Conservation (phyloP, 2,888 invertebrate genomes). For the Lepidonotus clava region DNA sequence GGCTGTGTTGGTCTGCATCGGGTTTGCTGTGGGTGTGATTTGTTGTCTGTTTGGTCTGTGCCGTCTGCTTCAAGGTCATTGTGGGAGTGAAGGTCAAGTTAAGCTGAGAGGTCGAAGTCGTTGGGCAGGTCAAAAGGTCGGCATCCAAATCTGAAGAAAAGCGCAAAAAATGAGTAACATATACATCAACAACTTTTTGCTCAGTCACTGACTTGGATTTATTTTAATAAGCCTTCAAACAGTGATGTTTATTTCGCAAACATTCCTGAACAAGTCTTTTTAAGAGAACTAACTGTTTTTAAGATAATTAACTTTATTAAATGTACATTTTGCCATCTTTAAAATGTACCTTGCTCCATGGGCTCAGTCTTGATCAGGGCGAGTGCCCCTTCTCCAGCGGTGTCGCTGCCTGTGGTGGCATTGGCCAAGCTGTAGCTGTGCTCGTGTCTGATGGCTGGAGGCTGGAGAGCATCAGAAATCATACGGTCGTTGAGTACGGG, state of each 20-base stretch:
- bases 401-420: too few relatives aligned
- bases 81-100: slow-evolving; percentile 29
- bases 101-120: slow-evolving; percentile 38
- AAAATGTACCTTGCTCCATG: slow-evolving; percentile 30
- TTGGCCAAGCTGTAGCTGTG: slow-evolving; percentile 88
- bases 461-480: slow-evolving; percentile 92
- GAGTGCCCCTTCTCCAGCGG: neutral
- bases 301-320: neutral
- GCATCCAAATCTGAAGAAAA: slow-evolving; percentile 19
- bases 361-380: slow-evolving; percentile 46
- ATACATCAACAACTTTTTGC: neutral
- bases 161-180: neutral
- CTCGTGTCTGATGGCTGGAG: slow-evolving; percentile 92
- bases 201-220: too few relatives aligned
- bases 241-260: too few relatives aligned
- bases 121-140: slow-evolving; percentile 21
- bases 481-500: slow-evolving; percentile 90
- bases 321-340: neutral
- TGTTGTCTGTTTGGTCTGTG: neutral
- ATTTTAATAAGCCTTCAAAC: too few relatives aligned
- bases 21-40: neutral
- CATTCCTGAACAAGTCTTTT: too few relatives aligned
- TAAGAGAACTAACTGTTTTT: neutral
- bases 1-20: too few relatives aligned
- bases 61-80: slow-evolving; percentile 29